Percentiles rank a stretch among this genome's conserved stretches.
These are phyloP conservation scores for Sipha maydis DNA, from an alignment of 2,888 invertebrate species.

Conservation along the genomic window DNA sequence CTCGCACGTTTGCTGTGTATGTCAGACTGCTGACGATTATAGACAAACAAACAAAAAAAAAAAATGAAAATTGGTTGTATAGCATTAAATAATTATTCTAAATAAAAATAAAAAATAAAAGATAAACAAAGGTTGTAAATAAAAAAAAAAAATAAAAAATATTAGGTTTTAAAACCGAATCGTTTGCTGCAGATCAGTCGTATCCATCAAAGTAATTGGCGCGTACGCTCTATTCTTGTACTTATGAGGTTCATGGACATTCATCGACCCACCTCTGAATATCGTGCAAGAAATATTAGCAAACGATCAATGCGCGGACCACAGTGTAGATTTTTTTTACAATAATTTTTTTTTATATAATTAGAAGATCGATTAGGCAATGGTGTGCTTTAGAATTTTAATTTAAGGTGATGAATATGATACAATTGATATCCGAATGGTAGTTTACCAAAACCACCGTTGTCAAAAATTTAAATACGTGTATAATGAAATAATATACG, in stretches of 20 bases:
- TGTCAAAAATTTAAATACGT: too few species aligned
- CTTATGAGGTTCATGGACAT: constrained; percentile 33
- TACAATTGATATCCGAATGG: too few species aligned
- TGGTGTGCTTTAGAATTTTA: neutral
- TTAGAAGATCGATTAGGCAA: neutral
- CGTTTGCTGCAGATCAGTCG: neutral
- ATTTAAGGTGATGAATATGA: neutral
- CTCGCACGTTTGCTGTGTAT: neutral
- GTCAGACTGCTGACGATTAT: neutral
- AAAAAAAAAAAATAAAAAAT: neutral
- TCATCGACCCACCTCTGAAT: constrained; percentile 44
- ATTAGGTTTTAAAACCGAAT: neutral
- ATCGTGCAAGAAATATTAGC: constrained; percentile 30
- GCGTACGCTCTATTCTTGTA: constrained; percentile 16
- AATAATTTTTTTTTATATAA: neutral
- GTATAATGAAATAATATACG: too few species aligned
- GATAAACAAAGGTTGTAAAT: neutral
- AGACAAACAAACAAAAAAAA: too few species aligned
- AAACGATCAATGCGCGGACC: neutral
- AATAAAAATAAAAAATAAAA: too few species aligned
- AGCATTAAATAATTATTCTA: neutral
- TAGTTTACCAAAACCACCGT: too few species aligned
- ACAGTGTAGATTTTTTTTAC: neutral
- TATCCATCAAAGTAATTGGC: constrained; percentile 31
- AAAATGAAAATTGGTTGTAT: neutral